phyloP scores from a whole-genome alignment of 2,113 vertebrate species.

The Oryzias javanicus region DNA sequence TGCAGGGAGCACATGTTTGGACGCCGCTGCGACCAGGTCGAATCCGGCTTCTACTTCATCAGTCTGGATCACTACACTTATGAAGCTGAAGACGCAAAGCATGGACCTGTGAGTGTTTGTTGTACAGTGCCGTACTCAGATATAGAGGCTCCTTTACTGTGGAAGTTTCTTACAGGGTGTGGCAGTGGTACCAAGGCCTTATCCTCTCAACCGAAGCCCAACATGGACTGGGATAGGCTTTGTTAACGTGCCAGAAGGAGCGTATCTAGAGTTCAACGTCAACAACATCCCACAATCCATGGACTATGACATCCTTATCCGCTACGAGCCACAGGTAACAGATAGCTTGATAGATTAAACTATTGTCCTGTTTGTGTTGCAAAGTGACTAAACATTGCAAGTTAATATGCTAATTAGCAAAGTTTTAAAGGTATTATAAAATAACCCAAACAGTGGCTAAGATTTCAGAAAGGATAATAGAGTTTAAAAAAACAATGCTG shows the following conservation, averaged over 20 bases:
- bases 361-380: too few species aligned
- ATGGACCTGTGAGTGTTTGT: conserved; percentile 84
- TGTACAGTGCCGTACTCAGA: background rate
- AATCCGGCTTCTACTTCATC: conserved; percentile 91
- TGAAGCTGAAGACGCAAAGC: conserved; percentile 87
- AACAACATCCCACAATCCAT: conserved; percentile 91
- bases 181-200: conserved; percentile 80
- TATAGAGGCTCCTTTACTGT: background rate
- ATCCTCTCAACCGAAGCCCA: conserved; percentile 81
- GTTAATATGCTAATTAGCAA: too few species aligned
- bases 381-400: too few species aligned
- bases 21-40: conserved; percentile 86
- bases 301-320: conserved; percentile 92
- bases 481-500: too few species aligned
- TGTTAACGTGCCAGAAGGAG: conserved; percentile 88
- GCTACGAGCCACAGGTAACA: conserved; percentile 94
- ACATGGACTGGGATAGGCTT: conserved; percentile 96
- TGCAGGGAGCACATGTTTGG: conserved; percentile 91
- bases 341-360: background rate
- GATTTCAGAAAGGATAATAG: too few species aligned
- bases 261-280: conserved; percentile 85
- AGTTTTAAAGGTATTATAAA: too few species aligned
- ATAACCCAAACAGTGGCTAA: too few species aligned
- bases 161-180: conserved; percentile 77
- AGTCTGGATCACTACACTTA: conserved; percentile 94